Conservation (phyloP, 2,888 invertebrate species). For the Scaptomyza parva region DNA sequence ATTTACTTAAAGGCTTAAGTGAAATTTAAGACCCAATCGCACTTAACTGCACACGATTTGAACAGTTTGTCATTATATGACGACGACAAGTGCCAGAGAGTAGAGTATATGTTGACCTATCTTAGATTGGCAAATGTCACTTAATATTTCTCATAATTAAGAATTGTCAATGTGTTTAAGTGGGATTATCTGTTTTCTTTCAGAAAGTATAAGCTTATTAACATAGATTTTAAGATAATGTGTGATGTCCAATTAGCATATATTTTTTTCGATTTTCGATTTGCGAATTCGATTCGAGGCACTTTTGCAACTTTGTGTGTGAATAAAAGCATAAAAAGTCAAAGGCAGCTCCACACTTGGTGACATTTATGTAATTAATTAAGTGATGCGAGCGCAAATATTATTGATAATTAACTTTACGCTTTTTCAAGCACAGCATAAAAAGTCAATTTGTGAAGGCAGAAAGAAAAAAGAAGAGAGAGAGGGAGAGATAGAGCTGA, state of each 20-base stretch:
- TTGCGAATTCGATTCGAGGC: background rate
- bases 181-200: background rate
- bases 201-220: background rate
- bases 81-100: background rate
- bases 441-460: conserved; percentile 28
- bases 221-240: background rate
- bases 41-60: conserved; percentile 38
- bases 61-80: background rate
- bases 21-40: conserved; percentile 56
- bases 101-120: conserved; percentile 30
- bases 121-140: conserved; percentile 14
- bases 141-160: background rate
- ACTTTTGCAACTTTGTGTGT: background rate
- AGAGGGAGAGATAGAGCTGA: background rate
- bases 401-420: conserved; percentile 63
- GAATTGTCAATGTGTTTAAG: background rate
- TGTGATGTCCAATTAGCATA: background rate
- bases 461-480: background rate
- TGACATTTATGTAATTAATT: conserved; percentile 54
- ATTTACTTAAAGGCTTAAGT: conserved; percentile 74
- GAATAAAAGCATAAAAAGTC: conserved; percentile 3
- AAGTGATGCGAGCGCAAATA: conserved; percentile 44
- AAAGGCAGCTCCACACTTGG: conserved; percentile 25
- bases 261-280: background rate
- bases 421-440: conserved; percentile 12